Percentiles rank a stretch among this genome's conserved stretches.
Evolutionary conservation across 2,113 vertebrate species (phyloP).

Genomic region (Zosterops pallidus): DNA sequence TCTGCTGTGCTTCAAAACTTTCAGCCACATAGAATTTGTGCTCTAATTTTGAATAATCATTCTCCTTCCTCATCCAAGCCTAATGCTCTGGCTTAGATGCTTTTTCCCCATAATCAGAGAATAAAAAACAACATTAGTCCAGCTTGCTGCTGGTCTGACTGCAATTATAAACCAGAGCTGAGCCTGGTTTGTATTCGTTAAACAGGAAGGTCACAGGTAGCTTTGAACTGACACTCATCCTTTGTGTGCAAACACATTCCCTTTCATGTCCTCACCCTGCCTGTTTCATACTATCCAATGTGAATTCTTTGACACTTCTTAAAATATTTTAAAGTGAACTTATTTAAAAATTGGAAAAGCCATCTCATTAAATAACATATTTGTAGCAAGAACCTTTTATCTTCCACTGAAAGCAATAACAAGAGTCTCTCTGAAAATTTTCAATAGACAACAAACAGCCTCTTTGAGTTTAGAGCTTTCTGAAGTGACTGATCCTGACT

Average conservation of each 20-base stretch:
- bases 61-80: background rate
- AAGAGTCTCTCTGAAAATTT: slow-evolving; percentile 21
- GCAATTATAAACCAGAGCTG: background rate
- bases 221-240: slow-evolving; percentile 40
- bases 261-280: slow-evolving; percentile 12
- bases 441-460: slow-evolving; percentile 26
- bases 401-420: slow-evolving; percentile 2
- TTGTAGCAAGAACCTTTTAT: slow-evolving; percentile 47
- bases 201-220: slow-evolving; percentile 23
- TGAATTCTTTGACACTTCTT: background rate
- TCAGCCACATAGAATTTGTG: background rate
- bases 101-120: background rate
- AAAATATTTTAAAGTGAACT: slow-evolving; percentile 14
- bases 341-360: slow-evolving; percentile 37
- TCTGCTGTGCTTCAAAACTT: background rate
- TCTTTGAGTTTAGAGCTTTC: slow-evolving; percentile 1
- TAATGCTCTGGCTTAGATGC: background rate
- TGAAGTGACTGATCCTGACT: slow-evolving; percentile 28
- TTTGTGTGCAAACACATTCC: background rate
- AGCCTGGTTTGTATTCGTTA: background rate
- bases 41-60: background rate
- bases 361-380: slow-evolving; percentile 20
- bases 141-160: background rate
- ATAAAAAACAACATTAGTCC: background rate
- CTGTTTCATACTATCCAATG: background rate